phyloP scores from a whole-genome alignment of 2,797 vertebrate genomes.

The Pipistrellus pipistrellus region DNA sequence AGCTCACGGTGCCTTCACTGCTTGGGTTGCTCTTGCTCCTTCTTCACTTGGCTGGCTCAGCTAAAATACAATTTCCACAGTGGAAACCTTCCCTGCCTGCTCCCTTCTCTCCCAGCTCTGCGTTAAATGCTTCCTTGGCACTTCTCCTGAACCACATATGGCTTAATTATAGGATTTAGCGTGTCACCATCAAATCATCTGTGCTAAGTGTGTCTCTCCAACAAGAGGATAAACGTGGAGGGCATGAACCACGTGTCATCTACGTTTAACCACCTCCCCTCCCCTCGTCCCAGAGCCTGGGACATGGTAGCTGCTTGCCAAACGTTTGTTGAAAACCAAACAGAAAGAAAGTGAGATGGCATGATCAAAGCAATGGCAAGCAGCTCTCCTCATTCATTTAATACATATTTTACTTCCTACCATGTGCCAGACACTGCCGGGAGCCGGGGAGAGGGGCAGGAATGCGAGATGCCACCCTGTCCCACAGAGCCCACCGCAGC shows the following conservation, averaged over 20 bases:
- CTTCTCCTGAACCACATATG: background rate
- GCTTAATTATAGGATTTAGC: background rate
- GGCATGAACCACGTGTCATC: background rate
- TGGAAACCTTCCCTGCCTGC: background rate
- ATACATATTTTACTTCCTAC: slow-evolving; percentile 19
- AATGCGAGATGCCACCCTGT: background rate
- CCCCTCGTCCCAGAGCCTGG: slow-evolving; percentile 15
- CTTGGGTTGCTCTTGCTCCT: background rate
- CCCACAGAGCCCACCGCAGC: background rate
- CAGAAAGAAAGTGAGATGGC: background rate
- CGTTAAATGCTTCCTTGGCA: background rate
- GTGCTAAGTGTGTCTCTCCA: background rate
- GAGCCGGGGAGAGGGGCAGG: background rate
- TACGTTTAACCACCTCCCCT: slow-evolving; percentile 1
- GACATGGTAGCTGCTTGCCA: background rate
- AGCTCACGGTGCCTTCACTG: background rate
- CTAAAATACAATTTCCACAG: background rate
- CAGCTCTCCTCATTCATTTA: background rate
- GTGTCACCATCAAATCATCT: background rate
- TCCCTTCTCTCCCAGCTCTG: background rate
- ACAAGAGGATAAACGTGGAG: background rate
- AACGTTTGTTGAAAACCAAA: slow-evolving; percentile 57
- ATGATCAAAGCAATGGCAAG: background rate
- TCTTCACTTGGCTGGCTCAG: slow-evolving; percentile 23
- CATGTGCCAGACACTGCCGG: background rate